Base-by-base conservation (phyloP, 2,888 invertebrate species). In the Cantharis rufa region DNA sequence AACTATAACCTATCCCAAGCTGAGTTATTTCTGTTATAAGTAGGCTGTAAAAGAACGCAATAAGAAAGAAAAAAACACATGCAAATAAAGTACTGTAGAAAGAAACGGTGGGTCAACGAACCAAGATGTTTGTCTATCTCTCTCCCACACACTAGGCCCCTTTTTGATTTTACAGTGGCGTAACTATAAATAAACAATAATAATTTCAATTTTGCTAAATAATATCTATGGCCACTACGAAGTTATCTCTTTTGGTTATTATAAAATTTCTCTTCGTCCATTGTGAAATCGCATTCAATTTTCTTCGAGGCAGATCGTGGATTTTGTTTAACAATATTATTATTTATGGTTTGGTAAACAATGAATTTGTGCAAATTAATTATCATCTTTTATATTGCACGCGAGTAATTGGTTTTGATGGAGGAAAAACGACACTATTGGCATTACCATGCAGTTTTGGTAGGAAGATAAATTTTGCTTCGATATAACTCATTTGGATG, bases 11-110 rank as follows among this genome's bases (percentile, higher is more conserved):
- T 88, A 87, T 86, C 86, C 84, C 85, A 87, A 86, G 85, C 86
- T 86, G 86, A 88, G 88, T 88, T 88, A 88, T 88, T 88, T 88
- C 88, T 87, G 88, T 87, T 87, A 87, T 84, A 87, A 87, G 86
- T 87, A 87, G 88, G 87, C 86, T 86, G 86, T 86, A 87, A 88
- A 87, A 87, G 87, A 87, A 87, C 86, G 86, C 86, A 86, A 86
- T 85, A 85, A 81, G 82, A 87, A 80, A 83, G 84, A 86, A 88
- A 87, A 87, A 87, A 87, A 87, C 86, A 85, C 88, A 88, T 88
- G 88, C 88, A 88, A 88, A 88, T 88, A 88, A 88, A 88, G 88
- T 88, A 86, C 87, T 86, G 87, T 86, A 87, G 88, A 88, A 88
- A 88, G 88, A 88, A 88, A 88, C 87, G 84, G 82, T 84, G 84